Percentiles rank a stretch among this genome's conserved stretches.
Evolutionary conservation across 2,888 invertebrate genomes (phyloP).

Genomic region (Boloria selene): DNA sequence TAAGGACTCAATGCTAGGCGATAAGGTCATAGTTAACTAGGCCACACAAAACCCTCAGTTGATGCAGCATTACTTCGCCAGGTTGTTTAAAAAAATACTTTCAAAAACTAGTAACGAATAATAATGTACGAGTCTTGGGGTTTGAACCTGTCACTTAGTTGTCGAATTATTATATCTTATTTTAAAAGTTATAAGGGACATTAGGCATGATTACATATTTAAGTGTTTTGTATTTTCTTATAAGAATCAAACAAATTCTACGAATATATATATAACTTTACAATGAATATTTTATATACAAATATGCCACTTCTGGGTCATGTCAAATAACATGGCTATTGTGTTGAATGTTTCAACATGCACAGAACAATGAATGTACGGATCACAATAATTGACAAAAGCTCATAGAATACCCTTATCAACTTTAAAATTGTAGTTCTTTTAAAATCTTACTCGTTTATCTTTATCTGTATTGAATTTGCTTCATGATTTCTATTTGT

Average conservation of each 20-base stretch:
- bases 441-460: background rate
- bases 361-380: slow-evolving; percentile 12
- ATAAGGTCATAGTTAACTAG: too few relatives aligned
- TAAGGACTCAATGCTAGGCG: too few relatives aligned
- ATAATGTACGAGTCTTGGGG: too few relatives aligned
- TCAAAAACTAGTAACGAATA: too few relatives aligned
- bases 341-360: slow-evolving; percentile 9
- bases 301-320: slow-evolving; percentile 1
- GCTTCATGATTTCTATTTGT: background rate
- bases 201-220: background rate
- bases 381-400: slow-evolving; percentile 11
- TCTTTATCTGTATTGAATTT: background rate
- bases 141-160: too few relatives aligned
- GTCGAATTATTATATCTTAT: background rate
- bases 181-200: background rate
- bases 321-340: slow-evolving; percentile 10
- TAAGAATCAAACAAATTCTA: background rate
- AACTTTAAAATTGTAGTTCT: background rate
- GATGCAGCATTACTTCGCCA: too few relatives aligned
- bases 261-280: background rate
- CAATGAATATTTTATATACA: slow-evolving; percentile 6
- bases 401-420: background rate
- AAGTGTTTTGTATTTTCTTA: background rate
- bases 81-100: too few relatives aligned
- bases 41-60: too few relatives aligned